Conservation (phyloP, 2,113 vertebrate genomes). For the Pungitius pungitius region DNA sequence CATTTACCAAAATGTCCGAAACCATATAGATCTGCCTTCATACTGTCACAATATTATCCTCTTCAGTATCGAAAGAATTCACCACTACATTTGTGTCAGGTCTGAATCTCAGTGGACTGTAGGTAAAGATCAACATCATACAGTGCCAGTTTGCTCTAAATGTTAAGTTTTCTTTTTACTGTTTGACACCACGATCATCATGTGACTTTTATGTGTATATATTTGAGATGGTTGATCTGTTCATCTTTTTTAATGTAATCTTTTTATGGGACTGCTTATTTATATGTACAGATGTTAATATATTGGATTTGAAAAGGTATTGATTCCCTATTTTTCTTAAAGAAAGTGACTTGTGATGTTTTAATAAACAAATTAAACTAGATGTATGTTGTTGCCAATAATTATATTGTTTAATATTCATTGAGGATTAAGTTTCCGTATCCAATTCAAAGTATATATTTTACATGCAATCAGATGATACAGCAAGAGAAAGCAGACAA, state of each 20-base stretch:
- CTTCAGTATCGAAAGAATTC: slow-evolving; percentile 27
- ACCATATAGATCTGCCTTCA: slow-evolving; percentile 39
- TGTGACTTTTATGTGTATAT: slow-evolving; percentile 36
- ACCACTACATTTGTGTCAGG: slow-evolving; percentile 44
- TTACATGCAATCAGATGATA: background rate
- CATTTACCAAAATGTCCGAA: slow-evolving; percentile 15
- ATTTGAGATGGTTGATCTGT: slow-evolving; percentile 35
- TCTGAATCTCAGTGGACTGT: slow-evolving; percentile 34
- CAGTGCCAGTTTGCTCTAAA: slow-evolving; percentile 19
- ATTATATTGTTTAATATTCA: background rate
- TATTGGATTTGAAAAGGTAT: slow-evolving; percentile 64
- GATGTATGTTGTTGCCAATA: background rate
- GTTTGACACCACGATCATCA: slow-evolving; percentile 8
- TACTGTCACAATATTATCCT: slow-evolving; percentile 27
- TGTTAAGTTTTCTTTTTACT: background rate
- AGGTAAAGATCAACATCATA: slow-evolving; percentile 11
- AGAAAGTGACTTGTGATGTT: slow-evolving; percentile 57
- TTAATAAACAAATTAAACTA: slow-evolving; percentile 69
- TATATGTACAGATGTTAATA: slow-evolving; percentile 77
- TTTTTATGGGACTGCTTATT: slow-evolving; percentile 62
- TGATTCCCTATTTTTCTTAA: slow-evolving; percentile 72
- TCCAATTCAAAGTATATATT: background rate
- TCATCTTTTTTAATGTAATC: slow-evolving; percentile 46
- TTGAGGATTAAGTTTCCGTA: too few relatives aligned
- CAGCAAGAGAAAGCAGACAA: slow-evolving; percentile 6